phyloP scores from a whole-genome alignment of 2,797 vertebrate species.

The Psittacula derbiana region DNA sequence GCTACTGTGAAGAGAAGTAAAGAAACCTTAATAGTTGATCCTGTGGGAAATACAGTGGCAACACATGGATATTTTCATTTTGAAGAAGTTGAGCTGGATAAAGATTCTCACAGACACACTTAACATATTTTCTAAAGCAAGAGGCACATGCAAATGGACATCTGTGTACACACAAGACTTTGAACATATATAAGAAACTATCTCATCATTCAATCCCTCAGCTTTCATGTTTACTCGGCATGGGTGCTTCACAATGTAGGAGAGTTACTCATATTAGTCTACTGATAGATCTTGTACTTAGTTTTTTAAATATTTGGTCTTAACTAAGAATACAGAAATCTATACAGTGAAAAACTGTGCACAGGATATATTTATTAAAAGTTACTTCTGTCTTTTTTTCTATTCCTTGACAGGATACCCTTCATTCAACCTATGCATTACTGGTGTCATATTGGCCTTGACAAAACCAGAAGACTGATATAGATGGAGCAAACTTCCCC shows the following conservation, averaged over 20 bases:
- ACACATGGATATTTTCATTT: background rate
- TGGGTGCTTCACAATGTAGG: background rate
- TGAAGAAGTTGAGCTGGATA: background rate
- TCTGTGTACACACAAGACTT: background rate
- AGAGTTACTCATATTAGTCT: background rate
- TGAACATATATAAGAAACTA: background rate
- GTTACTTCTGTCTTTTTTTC: background rate
- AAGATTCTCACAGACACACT: background rate
- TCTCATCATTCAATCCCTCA: background rate
- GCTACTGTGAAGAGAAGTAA: background rate
- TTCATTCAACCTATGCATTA: background rate
- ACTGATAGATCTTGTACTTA: accelerated
- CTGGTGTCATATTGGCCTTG: accelerated
- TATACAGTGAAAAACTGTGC: background rate
- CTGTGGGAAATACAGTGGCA: background rate
- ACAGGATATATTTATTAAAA: background rate
- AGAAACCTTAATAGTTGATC: background rate
- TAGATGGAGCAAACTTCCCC: background rate
- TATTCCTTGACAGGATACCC: background rate
- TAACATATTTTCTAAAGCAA: background rate
- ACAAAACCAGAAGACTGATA: background rate
- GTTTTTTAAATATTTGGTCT: background rate
- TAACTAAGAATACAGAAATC: background rate
- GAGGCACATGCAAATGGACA: background rate
- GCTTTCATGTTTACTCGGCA: background rate